These are phyloP conservation scores for Samia ricini DNA, from an alignment of 1,140 invertebrate species.

Conservation along the genomic window DNA sequence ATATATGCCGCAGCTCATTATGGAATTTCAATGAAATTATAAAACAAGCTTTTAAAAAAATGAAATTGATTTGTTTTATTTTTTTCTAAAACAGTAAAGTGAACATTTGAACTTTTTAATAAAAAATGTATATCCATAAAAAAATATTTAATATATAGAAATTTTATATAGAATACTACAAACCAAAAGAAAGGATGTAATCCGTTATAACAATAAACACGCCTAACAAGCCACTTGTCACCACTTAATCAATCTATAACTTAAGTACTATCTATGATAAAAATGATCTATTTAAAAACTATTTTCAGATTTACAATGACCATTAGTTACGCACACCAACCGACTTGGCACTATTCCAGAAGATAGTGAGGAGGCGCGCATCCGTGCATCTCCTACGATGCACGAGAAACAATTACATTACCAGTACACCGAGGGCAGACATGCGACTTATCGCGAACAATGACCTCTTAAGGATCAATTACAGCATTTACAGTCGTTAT, in stretches of 20 bases:
- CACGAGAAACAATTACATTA: slow-evolving; percentile 45
- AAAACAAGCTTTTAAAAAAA: too few species aligned
- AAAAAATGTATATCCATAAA: not conserved
- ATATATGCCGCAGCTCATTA: too few species aligned
- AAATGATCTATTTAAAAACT: slow-evolving; percentile 11
- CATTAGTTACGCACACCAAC: slow-evolving; percentile 39
- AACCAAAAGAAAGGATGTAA: not conserved
- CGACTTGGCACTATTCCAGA: slow-evolving; percentile 57
- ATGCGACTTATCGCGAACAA: slow-evolving; percentile 34
- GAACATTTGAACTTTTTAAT: too few species aligned
- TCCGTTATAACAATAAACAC: not conserved
- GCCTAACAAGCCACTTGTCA: not conserved
- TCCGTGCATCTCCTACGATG: slow-evolving; percentile 17
- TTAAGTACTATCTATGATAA: not conserved
- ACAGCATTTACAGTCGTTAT: slow-evolving; percentile 16
- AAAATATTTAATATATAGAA: not conserved
- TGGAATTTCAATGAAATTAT: too few species aligned
- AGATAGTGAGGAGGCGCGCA: slow-evolving; percentile 28
- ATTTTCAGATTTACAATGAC: slow-evolving; percentile 24
- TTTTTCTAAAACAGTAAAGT: too few species aligned
- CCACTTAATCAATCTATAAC: not conserved
- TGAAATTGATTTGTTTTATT: too few species aligned
- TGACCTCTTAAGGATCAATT: slow-evolving; percentile 37
- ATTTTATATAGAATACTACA: not conserved
- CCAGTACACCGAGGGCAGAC: slow-evolving; percentile 32